A percentile compares a stretch with the other conserved stretches of the same genome.
Conservation (phyloP, 2,113 vertebrate genomes). For the Clarias magur region DNA sequence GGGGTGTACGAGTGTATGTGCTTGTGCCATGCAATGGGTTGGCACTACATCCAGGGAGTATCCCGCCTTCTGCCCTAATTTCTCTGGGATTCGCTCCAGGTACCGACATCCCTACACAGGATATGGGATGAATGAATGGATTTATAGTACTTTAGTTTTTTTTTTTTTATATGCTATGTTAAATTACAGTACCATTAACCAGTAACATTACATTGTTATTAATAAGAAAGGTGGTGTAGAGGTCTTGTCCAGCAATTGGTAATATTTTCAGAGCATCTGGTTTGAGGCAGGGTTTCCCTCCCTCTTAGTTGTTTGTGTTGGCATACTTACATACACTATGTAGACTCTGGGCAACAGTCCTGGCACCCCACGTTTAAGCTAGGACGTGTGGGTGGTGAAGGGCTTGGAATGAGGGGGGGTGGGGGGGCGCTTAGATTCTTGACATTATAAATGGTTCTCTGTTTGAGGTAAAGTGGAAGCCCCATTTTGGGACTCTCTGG, state of each 20-base stretch:
- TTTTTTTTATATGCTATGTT: no score
- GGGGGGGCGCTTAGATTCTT: conserved; percentile 51
- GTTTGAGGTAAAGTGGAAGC: conserved; percentile 68
- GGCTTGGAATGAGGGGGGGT: conserved; percentile 56
- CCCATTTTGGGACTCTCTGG: conserved; percentile 63
- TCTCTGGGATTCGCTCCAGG: no score
- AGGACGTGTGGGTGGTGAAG: conserved; percentile 63
- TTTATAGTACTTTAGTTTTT: no score
- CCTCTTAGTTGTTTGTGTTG: conserved; percentile 71
- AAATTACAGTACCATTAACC: no score
- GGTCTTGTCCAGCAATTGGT: conserved; percentile 27
- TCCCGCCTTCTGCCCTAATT: no score
- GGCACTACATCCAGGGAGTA: no score
- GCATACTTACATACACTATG: conserved; percentile 52
- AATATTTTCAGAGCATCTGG: conserved; percentile 66
- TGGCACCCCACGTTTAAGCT: conserved; percentile 66
- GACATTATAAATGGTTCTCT: conserved; percentile 72
- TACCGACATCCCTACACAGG: no score
- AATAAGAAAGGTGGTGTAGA: conserved; percentile 35
- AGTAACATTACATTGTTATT: no score
- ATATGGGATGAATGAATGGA: no score
- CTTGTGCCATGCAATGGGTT: no score
- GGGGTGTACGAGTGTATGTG: no score
- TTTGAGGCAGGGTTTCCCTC: conserved; percentile 65
- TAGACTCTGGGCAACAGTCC: conserved; percentile 52